A percentile compares a stretch with the other conserved stretches of the same genome.
phyloP scores from a whole-genome alignment of 1,140 invertebrate genomes.

The Drosophila pseudoobscura region DNA sequence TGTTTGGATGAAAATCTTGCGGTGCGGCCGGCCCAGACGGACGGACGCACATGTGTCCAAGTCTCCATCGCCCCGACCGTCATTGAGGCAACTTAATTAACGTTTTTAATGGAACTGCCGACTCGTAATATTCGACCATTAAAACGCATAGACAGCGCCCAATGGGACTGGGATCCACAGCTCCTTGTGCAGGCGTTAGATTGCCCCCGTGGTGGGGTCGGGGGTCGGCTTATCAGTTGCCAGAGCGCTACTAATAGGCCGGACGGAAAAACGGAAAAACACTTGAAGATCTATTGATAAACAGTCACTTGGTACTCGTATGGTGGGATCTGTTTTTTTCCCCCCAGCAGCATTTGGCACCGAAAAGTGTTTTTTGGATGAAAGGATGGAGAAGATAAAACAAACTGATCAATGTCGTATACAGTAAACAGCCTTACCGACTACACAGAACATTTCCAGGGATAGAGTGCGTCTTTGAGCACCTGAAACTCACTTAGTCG shows the following conservation, averaged over 20 bases:
- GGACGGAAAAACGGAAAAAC: conserved; percentile 46
- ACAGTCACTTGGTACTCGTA: conserved; percentile 21
- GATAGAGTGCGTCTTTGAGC: conserved; percentile 27
- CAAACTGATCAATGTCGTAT: conserved; percentile 36
- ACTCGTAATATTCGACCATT: conserved; percentile 73
- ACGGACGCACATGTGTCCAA: conserved; percentile 41
- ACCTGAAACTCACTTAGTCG: conserved; percentile 41
- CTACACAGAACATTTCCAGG: conserved; percentile 6
- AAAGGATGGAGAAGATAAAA: conserved; percentile 10
- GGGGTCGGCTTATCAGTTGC: conserved; percentile 61
- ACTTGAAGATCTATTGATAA: conserved; percentile 63
- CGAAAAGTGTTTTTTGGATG: conserved; percentile 30
- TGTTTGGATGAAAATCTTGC: conserved; percentile 76
- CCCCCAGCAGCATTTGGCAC: conserved; percentile 9
- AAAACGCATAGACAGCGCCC: conserved; percentile 37
- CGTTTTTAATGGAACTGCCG: conserved; percentile 77
- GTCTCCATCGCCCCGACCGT: conserved; percentile 13
- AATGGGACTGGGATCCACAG: conserved; percentile 26
- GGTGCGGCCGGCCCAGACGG: conserved; percentile 41
- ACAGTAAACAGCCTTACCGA: conserved; percentile 31
- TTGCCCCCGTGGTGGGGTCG: conserved; percentile 1
- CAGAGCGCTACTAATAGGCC: conserved; percentile 64
- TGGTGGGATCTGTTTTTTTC: conserved; percentile 21
- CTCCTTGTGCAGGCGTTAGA: conserved; percentile 13
- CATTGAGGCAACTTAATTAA: conserved; percentile 77